phyloP scores from a whole-genome alignment of 2,888 invertebrate genomes.

The Fabriciana adippe region DNA sequence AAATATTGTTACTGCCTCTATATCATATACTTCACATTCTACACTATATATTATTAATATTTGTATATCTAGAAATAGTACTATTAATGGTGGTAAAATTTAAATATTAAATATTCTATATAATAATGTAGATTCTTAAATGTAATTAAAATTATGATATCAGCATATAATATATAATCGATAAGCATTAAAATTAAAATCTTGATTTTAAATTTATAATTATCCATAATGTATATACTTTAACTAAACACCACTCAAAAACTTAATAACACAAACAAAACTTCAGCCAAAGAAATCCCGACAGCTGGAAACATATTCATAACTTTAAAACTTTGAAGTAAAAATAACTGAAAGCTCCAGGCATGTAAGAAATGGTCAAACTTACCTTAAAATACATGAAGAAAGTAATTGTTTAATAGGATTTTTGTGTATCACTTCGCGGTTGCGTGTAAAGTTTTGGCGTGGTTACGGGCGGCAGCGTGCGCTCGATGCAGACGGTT shows the following conservation, averaged over 20 bases:
- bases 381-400: conserved; percentile 32
- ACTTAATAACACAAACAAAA: conserved; percentile 21
- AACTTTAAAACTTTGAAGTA: conserved; percentile 36
- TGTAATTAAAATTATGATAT: too few species aligned
- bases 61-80: too few species aligned
- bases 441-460: conserved; percentile 59
- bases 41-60: too few species aligned
- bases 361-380: conserved; percentile 20
- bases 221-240: too few species aligned
- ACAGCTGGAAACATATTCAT: conserved; percentile 31
- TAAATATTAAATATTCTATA: too few species aligned
- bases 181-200: too few species aligned
- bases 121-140: too few species aligned
- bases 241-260: not conserved
- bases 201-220: too few species aligned
- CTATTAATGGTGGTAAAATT: too few species aligned
- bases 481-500: conserved; percentile 58
- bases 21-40: too few species aligned
- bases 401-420: not conserved
- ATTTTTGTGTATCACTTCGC: conserved; percentile 19
- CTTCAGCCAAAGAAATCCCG: conserved; percentile 20
- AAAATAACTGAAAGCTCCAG: conserved; percentile 23
- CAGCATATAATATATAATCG: too few species aligned
- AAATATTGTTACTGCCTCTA: too few species aligned
- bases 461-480: conserved; percentile 51